Base-by-base conservation (phyloP, 2,113 vertebrate species). In the Percina caprodes region DNA sequence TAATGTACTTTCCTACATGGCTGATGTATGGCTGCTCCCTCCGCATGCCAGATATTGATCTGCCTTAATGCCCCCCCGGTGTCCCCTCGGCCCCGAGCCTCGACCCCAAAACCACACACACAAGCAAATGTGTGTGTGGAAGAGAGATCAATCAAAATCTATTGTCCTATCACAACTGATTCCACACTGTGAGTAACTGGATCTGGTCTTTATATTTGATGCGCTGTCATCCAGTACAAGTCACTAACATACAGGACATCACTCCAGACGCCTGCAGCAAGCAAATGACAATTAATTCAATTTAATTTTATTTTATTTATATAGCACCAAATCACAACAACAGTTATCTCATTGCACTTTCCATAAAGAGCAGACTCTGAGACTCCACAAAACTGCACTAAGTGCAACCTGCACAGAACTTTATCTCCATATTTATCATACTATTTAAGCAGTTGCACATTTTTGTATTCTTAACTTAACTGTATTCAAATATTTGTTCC, bases 1-100 rank as follows among this genome's bases (percentile, higher is more conserved):
- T 94, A 93, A 94, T 94, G 91, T 89, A 92, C 94, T 93, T 92
- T 85, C 92, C 83, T 92, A 93, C 93, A 94, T 92, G 92, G 92
- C 90, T 91, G 88, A 90, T 87, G 87, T 92, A 94, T 59, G 58
- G 62, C 83, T 85, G 62, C 83, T 85, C 89, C 83, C 81, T 69
- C 69, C 1, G 77, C 80, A 89, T 87, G 92, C 90, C 90, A 91
- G 86, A 70, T 93, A 94, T 95, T 59, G 93, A 94, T 89, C 89
- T 21, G 46, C 68, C 52, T 75, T 90, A 93, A 93, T 94, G 89
- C 87, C 90, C 85, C 79, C 12, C 49, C 30, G 30, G 75, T 84
- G 83, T 86, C 87, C 84, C 77, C 70, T 91, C 83, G 46, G 80
- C 55, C 77, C 69, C 9, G 69, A 67, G 68, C 79, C 79, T 66